Base-by-base conservation (phyloP, 2,113 vertebrate species). In the Cephalopholis sonnerati region DNA sequence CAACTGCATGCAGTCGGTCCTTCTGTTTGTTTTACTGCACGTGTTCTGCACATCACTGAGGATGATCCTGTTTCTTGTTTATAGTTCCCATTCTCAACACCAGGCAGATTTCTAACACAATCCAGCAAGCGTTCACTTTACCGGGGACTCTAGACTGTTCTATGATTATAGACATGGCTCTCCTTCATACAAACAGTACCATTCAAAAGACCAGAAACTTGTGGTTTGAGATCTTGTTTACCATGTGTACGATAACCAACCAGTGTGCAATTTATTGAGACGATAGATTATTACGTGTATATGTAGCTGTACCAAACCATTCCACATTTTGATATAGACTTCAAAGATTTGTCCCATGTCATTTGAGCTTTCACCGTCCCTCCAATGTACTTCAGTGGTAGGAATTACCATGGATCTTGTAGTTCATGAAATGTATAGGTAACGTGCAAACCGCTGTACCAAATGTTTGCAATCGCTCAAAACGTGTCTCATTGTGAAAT, bases 161-260 rank as follows among this genome's bases (percentile, higher is more conserved):
- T 85, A 36, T 76, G 82, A 84, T 77, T 57, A 73, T 83, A 88
- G 79, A 90, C 61, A 65, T 58, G 66, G 71, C 79, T 91, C 82
- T 71, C 76, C 71, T 81, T 62, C 87, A 62, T 82, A 57, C 68
- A 65, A 88, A 89, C 82, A 68, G 51, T 68, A 75, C 86, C 79
- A 84, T 92, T 89, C 72, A 91, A 93, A 95, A 93, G 95, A 96
- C 95, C 95, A 96, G 95, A 96, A 93, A 96, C 95, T 96, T 96
- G 95, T 96, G 95, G 91, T 94, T 95, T 91, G 87, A 90, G 90
- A 92, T 93, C 86, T 94, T 91, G 87, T 95, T 95, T 96, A 94
- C 90, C 89, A 85, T 93, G 89, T 94, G 87, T 95, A 93, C 90
- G 83, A 91, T 90, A 93, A 91, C 67, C 70, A 88, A 87, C 72